Conservation (phyloP, 2,797 vertebrate genomes). For the Muraenolepis orangiensis region DNA sequence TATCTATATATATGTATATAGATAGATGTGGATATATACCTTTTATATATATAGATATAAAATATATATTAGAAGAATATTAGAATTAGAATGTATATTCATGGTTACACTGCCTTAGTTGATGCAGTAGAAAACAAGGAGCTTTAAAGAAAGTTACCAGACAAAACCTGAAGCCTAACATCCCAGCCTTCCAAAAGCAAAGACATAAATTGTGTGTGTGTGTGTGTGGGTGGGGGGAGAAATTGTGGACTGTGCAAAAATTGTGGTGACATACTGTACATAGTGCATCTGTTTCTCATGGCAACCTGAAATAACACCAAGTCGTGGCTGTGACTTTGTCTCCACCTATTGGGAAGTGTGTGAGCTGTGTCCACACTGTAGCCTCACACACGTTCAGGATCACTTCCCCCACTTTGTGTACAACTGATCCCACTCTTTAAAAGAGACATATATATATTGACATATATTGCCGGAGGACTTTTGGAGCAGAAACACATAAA, state of each 20-base stretch:
- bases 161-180: background rate
- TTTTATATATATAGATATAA: background rate
- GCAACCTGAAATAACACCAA: conserved; percentile 5
- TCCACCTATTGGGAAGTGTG: conserved; percentile 55
- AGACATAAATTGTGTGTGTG: background rate
- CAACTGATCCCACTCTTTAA: background rate
- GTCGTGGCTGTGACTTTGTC: conserved; percentile 47
- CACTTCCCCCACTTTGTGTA: background rate
- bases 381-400: background rate
- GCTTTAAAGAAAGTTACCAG: background rate
- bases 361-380: background rate
- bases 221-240: no score
- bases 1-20: background rate
- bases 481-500: background rate
- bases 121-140: background rate
- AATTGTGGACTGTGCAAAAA: background rate
- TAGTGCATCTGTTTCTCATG: conserved; percentile 11
- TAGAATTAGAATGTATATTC: background rate
- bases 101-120: background rate
- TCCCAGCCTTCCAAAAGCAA: background rate
- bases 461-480: background rate
- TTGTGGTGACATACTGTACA: conserved; percentile 23
- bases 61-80: background rate
- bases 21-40: background rate
- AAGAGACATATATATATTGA: background rate